These are phyloP conservation scores for Tragelaphus scriptus DNA, from an alignment of 2,113 vertebrate species.

Conservation along the genomic window DNA sequence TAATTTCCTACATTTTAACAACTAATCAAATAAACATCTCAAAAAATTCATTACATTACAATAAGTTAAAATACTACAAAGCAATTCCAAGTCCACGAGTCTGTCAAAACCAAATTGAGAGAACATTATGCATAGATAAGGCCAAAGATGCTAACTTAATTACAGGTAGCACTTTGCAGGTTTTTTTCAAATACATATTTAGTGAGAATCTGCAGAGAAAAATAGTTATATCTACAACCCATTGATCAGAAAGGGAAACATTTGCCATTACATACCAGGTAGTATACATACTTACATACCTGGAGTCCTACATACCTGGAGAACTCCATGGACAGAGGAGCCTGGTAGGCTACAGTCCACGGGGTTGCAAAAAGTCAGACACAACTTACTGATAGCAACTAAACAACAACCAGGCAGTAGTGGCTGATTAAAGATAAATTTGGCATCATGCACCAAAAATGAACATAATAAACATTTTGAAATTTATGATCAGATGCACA, in stretches of 20 bases:
- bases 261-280: constrained; percentile 25
- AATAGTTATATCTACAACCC: not conserved
- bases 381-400: not conserved
- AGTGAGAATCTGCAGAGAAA: constrained; percentile 50
- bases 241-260: constrained; percentile 39
- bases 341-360: not conserved
- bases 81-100: constrained; percentile 57
- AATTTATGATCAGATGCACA: constrained; percentile 37
- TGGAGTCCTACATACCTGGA: not conserved
- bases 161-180: constrained; percentile 70
- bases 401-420: constrained; percentile 30
- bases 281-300: not conserved
- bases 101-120: constrained; percentile 68
- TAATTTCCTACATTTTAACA: constrained; percentile 65
- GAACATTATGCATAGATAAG: constrained; percentile 69
- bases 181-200: constrained; percentile 45
- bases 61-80: constrained; percentile 77
- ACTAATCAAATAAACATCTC: constrained; percentile 73
- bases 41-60: constrained; percentile 76
- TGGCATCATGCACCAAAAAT: constrained; percentile 62
- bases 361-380: not conserved
- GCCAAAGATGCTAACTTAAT: constrained; percentile 71
- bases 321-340: not conserved
- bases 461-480: constrained; percentile 35
- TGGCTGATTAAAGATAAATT: constrained; percentile 36